These are phyloP conservation scores for Drosophila niveifrons DNA, from an alignment of 2,888 invertebrate genomes.

Conservation along the genomic window DNA sequence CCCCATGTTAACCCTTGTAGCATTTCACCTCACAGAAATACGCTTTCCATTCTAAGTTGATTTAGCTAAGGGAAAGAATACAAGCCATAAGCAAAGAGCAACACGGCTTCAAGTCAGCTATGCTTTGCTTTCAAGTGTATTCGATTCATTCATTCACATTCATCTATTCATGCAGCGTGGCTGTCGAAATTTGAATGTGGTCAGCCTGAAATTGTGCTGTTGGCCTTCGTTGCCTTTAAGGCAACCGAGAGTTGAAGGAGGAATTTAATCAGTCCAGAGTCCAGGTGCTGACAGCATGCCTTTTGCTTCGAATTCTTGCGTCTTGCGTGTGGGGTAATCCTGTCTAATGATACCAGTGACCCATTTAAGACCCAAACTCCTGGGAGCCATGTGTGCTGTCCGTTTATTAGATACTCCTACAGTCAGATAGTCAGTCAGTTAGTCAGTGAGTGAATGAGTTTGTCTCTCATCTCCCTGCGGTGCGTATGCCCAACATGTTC, in stretches of 20 bases:
- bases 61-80: not conserved
- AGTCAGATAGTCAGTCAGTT: not conserved
- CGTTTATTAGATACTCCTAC: conserved; percentile 17
- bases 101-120: conserved; percentile 1
- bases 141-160: conserved; percentile 10
- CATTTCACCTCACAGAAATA: conserved; percentile 29
- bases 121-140: not conserved
- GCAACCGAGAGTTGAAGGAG: conserved; percentile 32
- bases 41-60: conserved; percentile 18
- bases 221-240: conserved; percentile 48
- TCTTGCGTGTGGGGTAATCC: conserved; percentile 63
- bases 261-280: conserved; percentile 58
- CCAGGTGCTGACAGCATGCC: conserved; percentile 25
- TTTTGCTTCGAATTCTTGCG: not conserved
- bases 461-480: conserved; percentile 10
- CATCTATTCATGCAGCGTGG: conserved; percentile 70
- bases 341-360: conserved; percentile 66
- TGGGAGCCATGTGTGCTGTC: conserved; percentile 42
- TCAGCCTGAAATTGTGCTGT: conserved; percentile 51
- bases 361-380: conserved; percentile 61
- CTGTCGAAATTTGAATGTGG: conserved; percentile 72
- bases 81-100: not conserved
- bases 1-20: conserved; percentile 70
- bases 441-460: too few relatives aligned
- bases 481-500: conserved; percentile 14